A percentile compares a stretch with the other conserved stretches of the same genome.
Conservation (phyloP, 2,888 invertebrate genomes). For the Julus scanicus region DNA sequence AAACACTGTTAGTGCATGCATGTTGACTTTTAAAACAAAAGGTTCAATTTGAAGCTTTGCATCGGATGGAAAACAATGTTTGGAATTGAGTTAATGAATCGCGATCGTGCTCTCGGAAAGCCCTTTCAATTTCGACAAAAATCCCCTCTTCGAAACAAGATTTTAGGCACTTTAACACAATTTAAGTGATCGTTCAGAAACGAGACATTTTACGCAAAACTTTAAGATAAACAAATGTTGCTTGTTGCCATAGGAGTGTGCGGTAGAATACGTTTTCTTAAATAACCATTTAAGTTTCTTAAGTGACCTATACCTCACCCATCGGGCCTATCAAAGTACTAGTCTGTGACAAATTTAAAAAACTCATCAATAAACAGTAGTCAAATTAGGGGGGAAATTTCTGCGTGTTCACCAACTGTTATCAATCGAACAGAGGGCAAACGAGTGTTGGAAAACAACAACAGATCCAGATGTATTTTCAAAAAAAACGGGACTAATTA, state of each 20-base stretch:
- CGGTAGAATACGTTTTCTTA: background rate
- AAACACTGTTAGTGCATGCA: slow-evolving; percentile 26
- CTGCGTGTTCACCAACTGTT: background rate
- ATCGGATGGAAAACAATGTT: slow-evolving; percentile 26
- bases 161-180: background rate
- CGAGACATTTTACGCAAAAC: background rate
- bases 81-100: slow-evolving; percentile 27
- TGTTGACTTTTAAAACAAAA: slow-evolving; percentile 41
- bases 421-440: background rate
- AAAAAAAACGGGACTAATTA: background rate
- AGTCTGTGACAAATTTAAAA: no score
- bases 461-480: background rate
- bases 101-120: background rate
- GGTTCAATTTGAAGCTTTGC: slow-evolving; percentile 44
- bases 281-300: no score
- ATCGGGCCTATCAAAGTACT: no score
- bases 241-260: background rate
- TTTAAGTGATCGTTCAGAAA: background rate
- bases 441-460: background rate
- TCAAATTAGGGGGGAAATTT: background rate
- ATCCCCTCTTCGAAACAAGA: background rate
- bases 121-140: background rate
- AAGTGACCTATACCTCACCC: no score
- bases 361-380: background rate
- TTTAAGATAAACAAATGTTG: background rate